Evolutionary conservation across 2,797 vertebrate species (phyloP).

Genomic region (Argyrosomus regius): DNA sequence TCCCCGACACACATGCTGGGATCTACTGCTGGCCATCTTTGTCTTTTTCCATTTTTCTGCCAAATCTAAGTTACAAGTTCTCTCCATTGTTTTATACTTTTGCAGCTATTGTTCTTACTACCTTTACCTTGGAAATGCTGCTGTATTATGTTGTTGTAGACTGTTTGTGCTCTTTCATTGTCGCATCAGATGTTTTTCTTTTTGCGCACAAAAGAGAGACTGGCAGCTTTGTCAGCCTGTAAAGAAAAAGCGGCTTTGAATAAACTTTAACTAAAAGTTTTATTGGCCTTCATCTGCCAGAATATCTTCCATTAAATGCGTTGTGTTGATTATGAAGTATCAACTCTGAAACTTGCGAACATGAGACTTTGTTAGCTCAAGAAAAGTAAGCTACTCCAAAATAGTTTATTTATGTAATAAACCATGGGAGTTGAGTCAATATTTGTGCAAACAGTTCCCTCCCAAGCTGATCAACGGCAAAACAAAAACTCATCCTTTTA

Average conservation of each 20-base stretch:
- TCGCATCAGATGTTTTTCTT: slow-evolving; percentile 2
- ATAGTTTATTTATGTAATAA: slow-evolving; percentile 48
- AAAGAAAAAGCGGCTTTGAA: slow-evolving; percentile 14
- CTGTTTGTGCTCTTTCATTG: slow-evolving; percentile 5
- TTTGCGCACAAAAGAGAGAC: slow-evolving; percentile 13
- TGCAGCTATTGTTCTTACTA: background rate
- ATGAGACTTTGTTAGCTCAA: slow-evolving; percentile 11
- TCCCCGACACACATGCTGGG: slow-evolving; percentile 23
- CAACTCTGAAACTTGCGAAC: slow-evolving; percentile 13
- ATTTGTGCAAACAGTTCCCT: slow-evolving; percentile 50
- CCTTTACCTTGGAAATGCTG: background rate
- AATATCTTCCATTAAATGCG: slow-evolving; percentile 3
- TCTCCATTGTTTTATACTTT: background rate
- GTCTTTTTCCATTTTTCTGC: background rate
- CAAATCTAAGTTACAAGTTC: background rate
- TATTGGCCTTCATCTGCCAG: slow-evolving; percentile 23
- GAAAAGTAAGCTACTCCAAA: slow-evolving; percentile 29
- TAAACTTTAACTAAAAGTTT: slow-evolving; percentile 9
- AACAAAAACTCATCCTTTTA: slow-evolving; percentile 45
- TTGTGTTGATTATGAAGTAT: slow-evolving; percentile 16
- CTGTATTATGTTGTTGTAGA: background rate
- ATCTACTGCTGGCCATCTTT: slow-evolving; percentile 41
- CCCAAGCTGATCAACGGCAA: slow-evolving; percentile 48
- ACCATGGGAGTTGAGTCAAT: slow-evolving; percentile 44
- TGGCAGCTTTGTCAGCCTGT: slow-evolving; percentile 1